These are phyloP conservation scores for Podarcis muralis DNA, from an alignment of 2,113 vertebrate genomes.

Conservation along the genomic window DNA sequence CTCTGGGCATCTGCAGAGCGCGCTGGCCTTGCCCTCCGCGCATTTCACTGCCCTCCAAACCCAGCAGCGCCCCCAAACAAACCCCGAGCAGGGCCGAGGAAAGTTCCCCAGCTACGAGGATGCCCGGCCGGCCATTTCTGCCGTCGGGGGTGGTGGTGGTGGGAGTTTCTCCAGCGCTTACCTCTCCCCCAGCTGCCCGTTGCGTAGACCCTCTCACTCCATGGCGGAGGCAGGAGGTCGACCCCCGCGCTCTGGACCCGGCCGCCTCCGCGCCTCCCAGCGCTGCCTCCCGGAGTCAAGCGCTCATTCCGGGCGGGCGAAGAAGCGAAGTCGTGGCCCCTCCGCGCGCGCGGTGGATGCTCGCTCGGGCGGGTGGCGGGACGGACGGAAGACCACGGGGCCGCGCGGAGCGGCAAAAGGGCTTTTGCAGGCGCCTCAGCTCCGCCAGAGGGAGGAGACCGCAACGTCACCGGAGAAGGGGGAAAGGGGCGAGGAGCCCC, in stretches of 20 bases:
- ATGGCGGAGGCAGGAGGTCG: background rate
- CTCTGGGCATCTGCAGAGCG: background rate
- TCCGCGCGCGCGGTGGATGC: constrained; percentile 37
- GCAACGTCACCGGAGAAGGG: constrained; percentile 60
- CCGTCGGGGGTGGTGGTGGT: constrained; percentile 16
- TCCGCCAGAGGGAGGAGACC: constrained; percentile 57
- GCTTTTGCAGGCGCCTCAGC: constrained; percentile 41
- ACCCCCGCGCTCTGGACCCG: background rate
- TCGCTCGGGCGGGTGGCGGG: constrained; percentile 10
- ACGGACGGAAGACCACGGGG: constrained; percentile 3
- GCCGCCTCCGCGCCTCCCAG: constrained; percentile 10
- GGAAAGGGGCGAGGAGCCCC: background rate
- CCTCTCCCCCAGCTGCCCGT: constrained; percentile 48
- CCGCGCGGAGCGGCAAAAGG: constrained; percentile 18
- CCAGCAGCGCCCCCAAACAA: background rate
- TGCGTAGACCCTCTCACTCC: constrained; percentile 41
- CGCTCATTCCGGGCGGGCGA: background rate
- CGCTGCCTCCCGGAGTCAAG: background rate
- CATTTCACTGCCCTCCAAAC: background rate
- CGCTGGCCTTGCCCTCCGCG: background rate
- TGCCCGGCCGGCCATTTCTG: background rate
- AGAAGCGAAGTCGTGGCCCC: constrained; percentile 1
- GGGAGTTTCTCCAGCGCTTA: constrained; percentile 15
- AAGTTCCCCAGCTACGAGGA: constrained; percentile 30
- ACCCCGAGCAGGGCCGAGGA: background rate